phyloP scores from a whole-genome alignment of 2,888 invertebrate species.

The Mythimna pallens region DNA sequence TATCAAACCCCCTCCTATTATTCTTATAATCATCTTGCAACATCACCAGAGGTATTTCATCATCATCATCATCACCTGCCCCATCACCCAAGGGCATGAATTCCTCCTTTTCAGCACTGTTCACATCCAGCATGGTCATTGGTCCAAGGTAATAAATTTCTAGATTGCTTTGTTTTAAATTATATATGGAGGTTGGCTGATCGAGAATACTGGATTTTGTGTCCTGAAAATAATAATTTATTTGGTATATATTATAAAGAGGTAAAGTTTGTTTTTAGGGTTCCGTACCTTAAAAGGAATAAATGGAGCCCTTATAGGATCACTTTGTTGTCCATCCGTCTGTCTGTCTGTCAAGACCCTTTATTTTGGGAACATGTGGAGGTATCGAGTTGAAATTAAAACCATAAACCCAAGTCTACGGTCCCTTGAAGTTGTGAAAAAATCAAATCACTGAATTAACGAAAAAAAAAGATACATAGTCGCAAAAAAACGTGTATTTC shows the following conservation, averaged over 20 bases:
- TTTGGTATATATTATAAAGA: neutral
- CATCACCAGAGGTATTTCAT: conserved; percentile 71
- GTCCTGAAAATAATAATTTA: conserved; percentile 51
- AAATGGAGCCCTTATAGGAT: no score
- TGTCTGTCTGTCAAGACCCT: no score
- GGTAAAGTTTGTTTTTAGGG: no score
- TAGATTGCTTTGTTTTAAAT: conserved; percentile 38
- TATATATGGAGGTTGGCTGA: conserved; percentile 15
- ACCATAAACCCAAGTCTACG: no score
- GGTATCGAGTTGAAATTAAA: no score
- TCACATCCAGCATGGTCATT: neutral
- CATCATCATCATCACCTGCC: conserved; percentile 58
- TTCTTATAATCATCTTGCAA: conserved; percentile 51
- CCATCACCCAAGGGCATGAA: conserved; percentile 15
- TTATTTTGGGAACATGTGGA: no score
- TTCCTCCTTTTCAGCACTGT: conserved; percentile 2
- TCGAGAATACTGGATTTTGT: conserved; percentile 8
- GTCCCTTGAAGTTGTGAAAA: no score
- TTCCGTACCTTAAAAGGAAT: no score
- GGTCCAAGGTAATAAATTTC: conserved; percentile 49
- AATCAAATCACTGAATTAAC: no score
- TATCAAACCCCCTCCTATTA: conserved; percentile 6
- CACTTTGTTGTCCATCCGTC: no score
- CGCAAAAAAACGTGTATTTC: no score
- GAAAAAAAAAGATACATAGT: no score